Evolutionary conservation across 2,113 vertebrate genomes (phyloP), one percentile per base, ranked within the genome.

Genomic region (Neomonachus schauinslandi): DNA sequence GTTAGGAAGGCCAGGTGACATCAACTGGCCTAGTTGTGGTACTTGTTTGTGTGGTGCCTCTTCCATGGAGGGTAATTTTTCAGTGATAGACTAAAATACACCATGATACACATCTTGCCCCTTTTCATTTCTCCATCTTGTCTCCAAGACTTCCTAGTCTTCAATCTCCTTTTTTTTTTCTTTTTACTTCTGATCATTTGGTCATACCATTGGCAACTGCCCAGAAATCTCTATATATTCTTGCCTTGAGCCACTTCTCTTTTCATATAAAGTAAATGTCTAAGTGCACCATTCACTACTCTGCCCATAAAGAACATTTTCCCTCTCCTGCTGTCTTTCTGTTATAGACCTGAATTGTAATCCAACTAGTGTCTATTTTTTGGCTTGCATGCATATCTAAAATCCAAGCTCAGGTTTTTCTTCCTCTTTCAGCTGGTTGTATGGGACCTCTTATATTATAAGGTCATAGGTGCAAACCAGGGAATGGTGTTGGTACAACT

Each of bases 141-240:
- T 90, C 13, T 87, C 33, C 22, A 88, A 18, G 42, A 46, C 55
- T 39, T 39, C 39, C 63, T 42, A 67, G 4, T 77, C 14, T 51
- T 28, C 16, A 82, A 39, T 18, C 74, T 49, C 31, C 15, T 74
- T 76, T 39, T 39, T 31, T 65, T 33, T 76, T 76, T 39, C 65
- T 39, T 59, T 87, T 7, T 9, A 28, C 1, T 26, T n/a, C 57
- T 82, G 28, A 76, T 12, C 4, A 22, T 7, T 46, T 74, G 13
- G 1, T 31, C 5, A 63, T 42, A 4, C 1, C 7, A 12, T 12
- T 81, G 55, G 2, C 3, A 3, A 72, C 21, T 74, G 3, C 4
- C n/a, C 22, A 65, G 36, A 13, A 21, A 46, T 72, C 19, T 87
- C 15, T 79, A 3, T 63, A 18, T 59, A 19, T 81, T 81, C n/a